Evolutionary conservation across 2,888 invertebrate species (phyloP).

Genomic region (Exephanes ischioxanthus): DNA sequence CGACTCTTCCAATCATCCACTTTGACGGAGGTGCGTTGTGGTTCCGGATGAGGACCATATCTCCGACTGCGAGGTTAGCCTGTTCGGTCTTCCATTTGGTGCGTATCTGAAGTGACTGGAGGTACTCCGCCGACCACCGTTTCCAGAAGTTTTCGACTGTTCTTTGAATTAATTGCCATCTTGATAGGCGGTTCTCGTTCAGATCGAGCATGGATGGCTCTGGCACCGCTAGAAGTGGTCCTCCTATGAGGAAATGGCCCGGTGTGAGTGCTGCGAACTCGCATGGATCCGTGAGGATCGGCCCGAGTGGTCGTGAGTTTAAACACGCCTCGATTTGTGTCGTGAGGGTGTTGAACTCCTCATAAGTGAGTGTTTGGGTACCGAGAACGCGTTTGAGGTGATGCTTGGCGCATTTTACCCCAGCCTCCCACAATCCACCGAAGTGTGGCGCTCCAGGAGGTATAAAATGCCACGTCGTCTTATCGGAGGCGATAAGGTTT

Average conservation of each 20-base stretch:
- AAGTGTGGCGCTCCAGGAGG: slow-evolving; percentile 70
- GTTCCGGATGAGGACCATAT: slow-evolving; percentile 28
- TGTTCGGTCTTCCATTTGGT: slow-evolving; percentile 25
- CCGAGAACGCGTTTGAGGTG: slow-evolving; percentile 55
- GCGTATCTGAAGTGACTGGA: slow-evolving; percentile 3
- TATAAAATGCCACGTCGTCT: slow-evolving; percentile 68
- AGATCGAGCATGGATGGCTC: slow-evolving; percentile 38
- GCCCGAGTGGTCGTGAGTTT: slow-evolving; percentile 67
- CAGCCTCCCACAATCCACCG: slow-evolving; percentile 41
- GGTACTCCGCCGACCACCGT: slow-evolving; percentile 25
- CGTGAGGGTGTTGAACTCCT: slow-evolving; percentile 62
- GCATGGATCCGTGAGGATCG: slow-evolving; percentile 57
- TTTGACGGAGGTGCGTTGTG: slow-evolving; percentile 28
- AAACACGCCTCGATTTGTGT: slow-evolving; percentile 63
- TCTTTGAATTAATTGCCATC: slow-evolving; percentile 46
- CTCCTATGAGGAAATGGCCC: slow-evolving; percentile 65
- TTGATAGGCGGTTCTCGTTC: slow-evolving; percentile 22
- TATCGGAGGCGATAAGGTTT: slow-evolving; percentile 25
- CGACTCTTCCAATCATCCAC: slow-evolving; percentile 34
- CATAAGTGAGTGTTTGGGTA: slow-evolving; percentile 40
- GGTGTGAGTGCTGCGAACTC: slow-evolving; percentile 66
- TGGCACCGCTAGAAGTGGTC: slow-evolving; percentile 41
- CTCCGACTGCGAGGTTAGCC: slow-evolving; percentile 24
- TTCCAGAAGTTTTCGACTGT: slow-evolving; percentile 70
- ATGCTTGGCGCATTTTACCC: slow-evolving; percentile 54